Conservation (phyloP, 2,797 vertebrate genomes). For the Argyrosomus regius region DNA sequence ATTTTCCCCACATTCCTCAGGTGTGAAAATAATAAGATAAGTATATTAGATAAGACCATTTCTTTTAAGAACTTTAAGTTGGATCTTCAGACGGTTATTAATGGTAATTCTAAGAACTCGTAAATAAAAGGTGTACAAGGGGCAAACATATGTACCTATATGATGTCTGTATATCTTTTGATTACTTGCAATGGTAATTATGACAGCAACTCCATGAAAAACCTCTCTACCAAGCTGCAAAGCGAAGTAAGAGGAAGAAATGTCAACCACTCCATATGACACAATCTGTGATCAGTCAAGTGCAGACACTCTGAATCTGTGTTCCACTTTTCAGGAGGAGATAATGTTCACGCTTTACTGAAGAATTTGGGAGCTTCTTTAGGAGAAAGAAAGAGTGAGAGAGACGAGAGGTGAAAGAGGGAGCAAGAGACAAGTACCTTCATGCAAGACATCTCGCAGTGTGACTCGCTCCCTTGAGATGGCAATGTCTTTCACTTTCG, state of each 20-base stretch:
- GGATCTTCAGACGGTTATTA: too few relatives aligned
- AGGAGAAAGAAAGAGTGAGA: background rate
- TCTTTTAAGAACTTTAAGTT: too few relatives aligned
- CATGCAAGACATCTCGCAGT: slow-evolving; percentile 95
- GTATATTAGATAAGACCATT: too few relatives aligned
- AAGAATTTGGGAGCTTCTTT: background rate
- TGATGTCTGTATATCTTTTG: too few relatives aligned
- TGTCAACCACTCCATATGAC: background rate
- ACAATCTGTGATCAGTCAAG: slow-evolving; percentile 9
- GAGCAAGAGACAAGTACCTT: slow-evolving; percentile 87
- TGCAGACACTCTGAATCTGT: background rate
- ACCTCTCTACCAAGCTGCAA: background rate
- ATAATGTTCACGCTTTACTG: background rate
- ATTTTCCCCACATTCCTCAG: background rate
- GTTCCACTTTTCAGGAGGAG: background rate
- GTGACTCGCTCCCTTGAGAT: slow-evolving; percentile 97
- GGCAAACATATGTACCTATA: too few relatives aligned
- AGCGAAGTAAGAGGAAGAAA: slow-evolving; percentile 1
- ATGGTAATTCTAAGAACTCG: too few relatives aligned
- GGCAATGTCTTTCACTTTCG: slow-evolving; percentile 98
- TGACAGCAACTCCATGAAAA: too few relatives aligned
- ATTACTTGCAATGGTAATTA: too few relatives aligned
- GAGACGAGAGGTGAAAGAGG: background rate
- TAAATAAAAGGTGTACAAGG: too few relatives aligned
- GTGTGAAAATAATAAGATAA: background rate